Conservation (phyloP, 2,113 vertebrate species). For the Ciconia boyciana region DNA sequence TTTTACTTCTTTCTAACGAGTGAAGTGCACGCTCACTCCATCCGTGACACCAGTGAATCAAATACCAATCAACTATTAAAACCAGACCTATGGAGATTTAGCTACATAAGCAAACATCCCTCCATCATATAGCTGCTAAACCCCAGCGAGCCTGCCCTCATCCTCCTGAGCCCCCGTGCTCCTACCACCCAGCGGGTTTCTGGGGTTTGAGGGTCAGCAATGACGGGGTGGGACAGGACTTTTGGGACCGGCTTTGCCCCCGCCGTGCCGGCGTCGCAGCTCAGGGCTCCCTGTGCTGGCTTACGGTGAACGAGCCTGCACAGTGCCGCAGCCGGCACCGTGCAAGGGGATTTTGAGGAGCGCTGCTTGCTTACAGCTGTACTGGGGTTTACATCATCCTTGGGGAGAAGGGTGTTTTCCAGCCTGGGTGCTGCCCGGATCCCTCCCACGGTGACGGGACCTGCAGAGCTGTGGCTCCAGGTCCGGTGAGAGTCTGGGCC, state of each 20-base stretch:
- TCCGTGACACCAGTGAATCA: no score
- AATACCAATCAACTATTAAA: not conserved
- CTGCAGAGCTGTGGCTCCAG: not conserved
- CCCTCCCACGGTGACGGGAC: not conserved
- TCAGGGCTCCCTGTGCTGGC: not conserved
- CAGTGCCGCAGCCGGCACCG: accelerated
- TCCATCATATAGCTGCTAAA: accelerated
- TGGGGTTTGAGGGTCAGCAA: not conserved
- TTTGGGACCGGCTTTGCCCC: not conserved
- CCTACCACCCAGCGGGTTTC: accelerated
- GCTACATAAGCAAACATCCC: not conserved
- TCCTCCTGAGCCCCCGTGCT: accelerated
- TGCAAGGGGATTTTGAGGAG: not conserved
- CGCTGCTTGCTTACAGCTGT: not conserved
- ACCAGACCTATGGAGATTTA: accelerated
- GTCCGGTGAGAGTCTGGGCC: not conserved
- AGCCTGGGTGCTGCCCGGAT: not conserved
- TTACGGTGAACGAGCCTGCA: accelerated
- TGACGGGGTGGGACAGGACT: not conserved
- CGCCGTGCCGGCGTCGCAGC: accelerated
- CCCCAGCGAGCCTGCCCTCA: not conserved
- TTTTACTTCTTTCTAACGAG: no score
- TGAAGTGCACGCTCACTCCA: no score
- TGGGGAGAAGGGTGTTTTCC: not conserved
- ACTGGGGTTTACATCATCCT: accelerated